Conservation (phyloP, 2,797 vertebrate species). For the Sciurus vulgaris region DNA sequence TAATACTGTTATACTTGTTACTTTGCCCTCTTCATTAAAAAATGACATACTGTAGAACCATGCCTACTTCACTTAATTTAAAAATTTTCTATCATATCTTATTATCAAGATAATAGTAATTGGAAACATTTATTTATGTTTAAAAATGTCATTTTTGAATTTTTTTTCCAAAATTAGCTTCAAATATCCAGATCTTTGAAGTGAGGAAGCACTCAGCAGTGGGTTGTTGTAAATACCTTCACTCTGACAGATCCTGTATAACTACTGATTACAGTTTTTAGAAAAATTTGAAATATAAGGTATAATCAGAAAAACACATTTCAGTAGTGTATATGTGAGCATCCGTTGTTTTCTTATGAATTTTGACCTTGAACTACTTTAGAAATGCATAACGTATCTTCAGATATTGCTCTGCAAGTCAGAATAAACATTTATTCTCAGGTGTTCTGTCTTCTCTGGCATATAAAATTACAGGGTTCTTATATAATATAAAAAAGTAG, state of each 20-base stretch:
- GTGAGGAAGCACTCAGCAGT: neutral
- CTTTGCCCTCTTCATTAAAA: constrained; percentile 68
- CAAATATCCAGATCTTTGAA: constrained; percentile 62
- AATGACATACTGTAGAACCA: constrained; percentile 43
- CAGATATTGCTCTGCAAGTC: constrained; percentile 68
- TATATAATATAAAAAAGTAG: constrained; percentile 81
- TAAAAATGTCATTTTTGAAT: constrained; percentile 71
- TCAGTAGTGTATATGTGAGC: constrained; percentile 66
- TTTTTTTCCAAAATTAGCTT: constrained; percentile 54
- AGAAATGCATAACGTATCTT: constrained; percentile 72
- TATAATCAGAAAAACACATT: constrained; percentile 71
- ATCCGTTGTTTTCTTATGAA: constrained; percentile 69
- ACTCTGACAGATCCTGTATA: constrained; percentile 51
- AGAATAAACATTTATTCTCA: constrained; percentile 83
- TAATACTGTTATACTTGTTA: constrained; percentile 23
- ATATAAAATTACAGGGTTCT: constrained; percentile 85
- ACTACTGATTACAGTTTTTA: constrained; percentile 61
- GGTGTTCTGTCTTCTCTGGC: constrained; percentile 82
- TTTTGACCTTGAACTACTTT: constrained; percentile 73
- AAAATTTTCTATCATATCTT: constrained; percentile 61
- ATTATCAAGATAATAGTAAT: constrained; percentile 74
- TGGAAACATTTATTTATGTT: constrained; percentile 76
- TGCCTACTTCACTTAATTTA: constrained; percentile 26
- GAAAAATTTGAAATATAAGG: constrained; percentile 37
- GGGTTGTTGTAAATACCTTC: constrained; percentile 31